Percentiles rank a stretch among this genome's conserved stretches.
phyloP scores from a whole-genome alignment of 1,140 invertebrate species.

The Drosophila repleta region DNA sequence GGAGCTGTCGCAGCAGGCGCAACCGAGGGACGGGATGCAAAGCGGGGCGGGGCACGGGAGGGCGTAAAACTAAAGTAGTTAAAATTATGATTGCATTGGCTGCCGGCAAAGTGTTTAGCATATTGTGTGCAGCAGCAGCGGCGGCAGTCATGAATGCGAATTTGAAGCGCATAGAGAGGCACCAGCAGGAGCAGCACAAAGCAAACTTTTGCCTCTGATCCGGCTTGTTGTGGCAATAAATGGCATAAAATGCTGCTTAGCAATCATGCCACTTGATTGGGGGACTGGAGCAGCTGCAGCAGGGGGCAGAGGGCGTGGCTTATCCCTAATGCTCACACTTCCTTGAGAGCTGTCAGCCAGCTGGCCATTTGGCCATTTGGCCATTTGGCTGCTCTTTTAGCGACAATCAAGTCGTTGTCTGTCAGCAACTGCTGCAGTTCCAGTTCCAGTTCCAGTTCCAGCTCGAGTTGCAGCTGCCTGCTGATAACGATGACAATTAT shows the following conservation, averaged over 20 bases:
- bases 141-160: slow-evolving; percentile 65
- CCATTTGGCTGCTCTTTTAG: slow-evolving; percentile 42
- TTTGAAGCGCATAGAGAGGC: slow-evolving; percentile 29
- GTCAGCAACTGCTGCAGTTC: slow-evolving; percentile 6
- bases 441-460: not conserved
- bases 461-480: slow-evolving; percentile 28
- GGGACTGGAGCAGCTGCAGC: not conserved
- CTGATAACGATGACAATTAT: slow-evolving; percentile 34
- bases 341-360: slow-evolving; percentile 11
- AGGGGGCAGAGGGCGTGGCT: not conserved
- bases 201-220: slow-evolving; percentile 1
- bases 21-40: not conserved
- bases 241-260: slow-evolving; percentile 76
- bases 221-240: slow-evolving; percentile 72
- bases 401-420: slow-evolving; percentile 36
- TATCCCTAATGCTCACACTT: slow-evolving; percentile 18
- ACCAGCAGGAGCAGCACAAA: not conserved
- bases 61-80: slow-evolving; percentile 77
- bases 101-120: slow-evolving; percentile 58
- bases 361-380: slow-evolving; percentile 2
- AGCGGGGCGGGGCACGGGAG: slow-evolving; percentile 3
- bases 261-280: slow-evolving; percentile 74
- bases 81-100: slow-evolving; percentile 80
- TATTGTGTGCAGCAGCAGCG: slow-evolving; percentile 54
- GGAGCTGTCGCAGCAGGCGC: slow-evolving; percentile 9